These are phyloP conservation scores for Centropyge bicolor DNA, from an alignment of 2,797 vertebrate genomes.

Conservation along the genomic window DNA sequence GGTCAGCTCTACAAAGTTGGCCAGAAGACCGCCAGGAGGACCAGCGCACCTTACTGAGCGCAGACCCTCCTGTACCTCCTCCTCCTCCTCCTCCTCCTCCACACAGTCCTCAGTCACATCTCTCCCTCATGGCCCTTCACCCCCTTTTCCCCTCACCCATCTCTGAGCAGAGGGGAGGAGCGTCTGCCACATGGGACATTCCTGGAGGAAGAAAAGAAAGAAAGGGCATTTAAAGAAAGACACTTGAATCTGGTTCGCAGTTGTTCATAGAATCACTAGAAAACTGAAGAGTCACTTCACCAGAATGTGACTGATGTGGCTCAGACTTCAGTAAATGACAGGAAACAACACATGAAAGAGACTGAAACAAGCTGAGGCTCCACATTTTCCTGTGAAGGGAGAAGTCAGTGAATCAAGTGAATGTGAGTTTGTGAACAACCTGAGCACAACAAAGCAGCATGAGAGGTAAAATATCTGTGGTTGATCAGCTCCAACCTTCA, in stretches of 20 bases:
- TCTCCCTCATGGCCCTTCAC: slow-evolving; percentile 79
- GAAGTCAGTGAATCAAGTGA: background rate
- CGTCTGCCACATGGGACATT: slow-evolving; percentile 75
- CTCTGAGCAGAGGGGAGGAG: slow-evolving; percentile 72
- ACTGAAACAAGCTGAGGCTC: background rate
- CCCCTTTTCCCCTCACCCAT: slow-evolving; percentile 74
- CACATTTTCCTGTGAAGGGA: background rate
- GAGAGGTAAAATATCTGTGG: too few relatives aligned
- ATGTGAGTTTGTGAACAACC: background rate
- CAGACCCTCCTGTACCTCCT: slow-evolving; percentile 17
- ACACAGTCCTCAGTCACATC: slow-evolving; percentile 56
- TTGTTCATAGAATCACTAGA: background rate
- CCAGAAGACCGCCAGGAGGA: slow-evolving; percentile 81
- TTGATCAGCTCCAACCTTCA: background rate
- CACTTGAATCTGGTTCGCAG: background rate
- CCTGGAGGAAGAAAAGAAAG: slow-evolving; percentile 40
- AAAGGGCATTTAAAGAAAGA: slow-evolving; percentile 23
- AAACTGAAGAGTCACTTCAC: background rate
- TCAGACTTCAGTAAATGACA: background rate
- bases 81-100: slow-evolving; percentile 21
- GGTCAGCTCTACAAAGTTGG: slow-evolving; percentile 70
- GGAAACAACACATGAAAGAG: background rate
- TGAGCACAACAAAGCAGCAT: background rate
- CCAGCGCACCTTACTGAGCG: slow-evolving; percentile 80
- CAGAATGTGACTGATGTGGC: background rate